A percentile compares a stretch with the other conserved stretches of the same genome.
Evolutionary conservation across 2,113 vertebrate species (phyloP).

Genomic region (Rhynchopsitta pachyrhyncha): DNA sequence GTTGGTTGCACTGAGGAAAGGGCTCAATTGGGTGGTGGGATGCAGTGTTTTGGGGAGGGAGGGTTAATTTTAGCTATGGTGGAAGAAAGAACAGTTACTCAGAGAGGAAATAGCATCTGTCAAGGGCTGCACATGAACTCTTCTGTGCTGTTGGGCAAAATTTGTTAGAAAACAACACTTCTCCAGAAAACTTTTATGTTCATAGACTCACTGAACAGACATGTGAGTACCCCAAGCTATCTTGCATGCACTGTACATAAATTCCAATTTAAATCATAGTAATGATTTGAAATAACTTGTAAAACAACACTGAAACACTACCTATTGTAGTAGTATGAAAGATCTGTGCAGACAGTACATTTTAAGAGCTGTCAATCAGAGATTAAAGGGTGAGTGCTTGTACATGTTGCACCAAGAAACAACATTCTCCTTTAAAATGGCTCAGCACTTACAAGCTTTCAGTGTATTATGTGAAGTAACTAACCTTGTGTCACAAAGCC

Average conservation of each 20-base stretch:
- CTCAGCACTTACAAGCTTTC: neutral
- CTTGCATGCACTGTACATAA: neutral
- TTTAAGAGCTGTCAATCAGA: slow-evolving; percentile 1
- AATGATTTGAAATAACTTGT: neutral
- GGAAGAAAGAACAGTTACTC: neutral
- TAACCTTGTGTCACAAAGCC: neutral
- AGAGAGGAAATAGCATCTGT: neutral
- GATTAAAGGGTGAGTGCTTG: neutral
- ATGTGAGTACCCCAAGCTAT: neutral
- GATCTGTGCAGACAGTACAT: neutral
- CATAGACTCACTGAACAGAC: neutral
- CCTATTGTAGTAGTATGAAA: neutral
- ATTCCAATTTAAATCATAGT: neutral
- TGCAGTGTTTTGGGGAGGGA: neutral
- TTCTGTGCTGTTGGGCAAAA: neutral
- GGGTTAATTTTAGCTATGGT: neutral
- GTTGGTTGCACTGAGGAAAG: neutral
- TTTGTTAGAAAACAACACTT: neutral
- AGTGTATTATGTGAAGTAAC: neutral
- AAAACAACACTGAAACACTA: neutral
- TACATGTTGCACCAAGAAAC: neutral
- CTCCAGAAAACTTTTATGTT: neutral
- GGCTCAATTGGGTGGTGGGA: neutral
- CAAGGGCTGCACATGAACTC: neutral
- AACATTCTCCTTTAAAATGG: neutral